Base-by-base conservation (phyloP, 2,888 invertebrate genomes). In the Philereme vetulata region DNA sequence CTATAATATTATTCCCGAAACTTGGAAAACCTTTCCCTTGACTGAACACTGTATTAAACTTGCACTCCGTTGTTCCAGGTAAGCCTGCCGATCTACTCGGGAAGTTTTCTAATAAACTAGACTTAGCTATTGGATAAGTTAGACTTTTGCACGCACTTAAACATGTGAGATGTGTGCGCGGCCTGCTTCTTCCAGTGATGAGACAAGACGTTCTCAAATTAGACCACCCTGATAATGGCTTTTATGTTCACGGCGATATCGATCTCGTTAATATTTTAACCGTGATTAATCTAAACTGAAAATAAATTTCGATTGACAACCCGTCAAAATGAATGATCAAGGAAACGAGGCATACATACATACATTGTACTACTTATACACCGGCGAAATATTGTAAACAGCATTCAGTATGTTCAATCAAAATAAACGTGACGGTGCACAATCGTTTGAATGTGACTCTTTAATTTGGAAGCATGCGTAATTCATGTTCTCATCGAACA, bases 41-140 rank as follows among this genome's bases (percentile, higher is more conserved):
- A 34, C 45, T 49, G 35, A 57, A 47, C 48, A 43, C 45, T 53
- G 60, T 60, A 65, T 56, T 64, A 62, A 62, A 61, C 42, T 50
- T 61, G 48, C 43, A 36, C 33, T 8, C 62, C 65, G 61, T 67
- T 68, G 69, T 67, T 71, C 42, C 67, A 69, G 69, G 71, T 71
- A 71, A 60, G 60, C 50, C 42, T 50, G 45, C 61, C 47, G 45
- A 47, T 45, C 49, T 51, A 38, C 49, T 44, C 40, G 42, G 10
- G 10, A 57, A 68, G 44, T 56, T 57, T 58, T 21, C 55, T 46
- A 51, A 57, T 60, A 64, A 57, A 57, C 51, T 46, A 45, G 40
- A 56, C 51, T 50, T 44, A 45, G 45, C 57, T 48, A 32, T 32
- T 33, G 32, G 57, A 60, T 60, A 44, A 60, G 57, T 48, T 48